phyloP scores from a whole-genome alignment of 2,113 vertebrate species.

The Ariopsis seemanni region DNA sequence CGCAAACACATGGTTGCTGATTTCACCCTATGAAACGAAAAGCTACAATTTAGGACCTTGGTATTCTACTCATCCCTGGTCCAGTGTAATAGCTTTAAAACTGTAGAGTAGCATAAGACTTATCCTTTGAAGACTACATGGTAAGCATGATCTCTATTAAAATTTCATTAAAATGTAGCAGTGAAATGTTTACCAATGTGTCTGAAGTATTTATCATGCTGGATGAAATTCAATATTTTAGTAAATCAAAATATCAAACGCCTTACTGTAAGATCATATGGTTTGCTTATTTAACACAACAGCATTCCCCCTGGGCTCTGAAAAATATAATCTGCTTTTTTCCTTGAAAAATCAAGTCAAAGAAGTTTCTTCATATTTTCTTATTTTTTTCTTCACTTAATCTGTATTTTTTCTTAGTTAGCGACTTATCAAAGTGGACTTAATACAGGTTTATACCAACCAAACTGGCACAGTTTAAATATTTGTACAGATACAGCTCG shows the following conservation, averaged over 20 bases:
- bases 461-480: no score
- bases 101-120: not conserved
- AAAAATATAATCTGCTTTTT: no score
- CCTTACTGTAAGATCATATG: not conserved
- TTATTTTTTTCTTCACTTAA: no score
- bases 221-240: not conserved
- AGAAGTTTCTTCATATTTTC: no score
- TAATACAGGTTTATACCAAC: no score
- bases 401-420: no score
- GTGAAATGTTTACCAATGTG: no score
- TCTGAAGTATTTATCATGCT: not conserved
- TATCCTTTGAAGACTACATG: not conserved
- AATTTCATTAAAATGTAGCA: no score
- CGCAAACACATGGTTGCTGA: not conserved
- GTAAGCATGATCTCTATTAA: not conserved
- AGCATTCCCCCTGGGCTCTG: no score
- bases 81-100: not conserved
- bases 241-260: not conserved
- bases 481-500: no score
- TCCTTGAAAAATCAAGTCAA: no score
- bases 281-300: not conserved
- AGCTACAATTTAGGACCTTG: not conserved
- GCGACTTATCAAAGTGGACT: no score
- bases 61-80: not conserved
- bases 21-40: not conserved